Evolutionary conservation across 2,113 vertebrate species (phyloP).

Genomic region (Pseudonaja textilis): DNA sequence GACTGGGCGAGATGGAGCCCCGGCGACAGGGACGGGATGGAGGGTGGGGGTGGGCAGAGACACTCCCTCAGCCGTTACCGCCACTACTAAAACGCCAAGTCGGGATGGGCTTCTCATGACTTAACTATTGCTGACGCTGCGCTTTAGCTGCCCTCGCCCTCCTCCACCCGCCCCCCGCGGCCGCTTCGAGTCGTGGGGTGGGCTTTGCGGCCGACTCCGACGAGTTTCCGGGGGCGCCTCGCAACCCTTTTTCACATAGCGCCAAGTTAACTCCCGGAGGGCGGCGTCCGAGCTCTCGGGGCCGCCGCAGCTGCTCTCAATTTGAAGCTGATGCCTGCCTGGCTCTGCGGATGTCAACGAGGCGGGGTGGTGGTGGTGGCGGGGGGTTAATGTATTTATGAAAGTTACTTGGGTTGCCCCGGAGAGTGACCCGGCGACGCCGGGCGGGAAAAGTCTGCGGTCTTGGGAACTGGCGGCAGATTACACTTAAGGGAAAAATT

Average conservation of each 20-base stretch:
- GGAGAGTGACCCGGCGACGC: background rate
- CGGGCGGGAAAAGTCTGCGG: background rate
- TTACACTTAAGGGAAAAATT: background rate
- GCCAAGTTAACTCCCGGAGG: background rate
- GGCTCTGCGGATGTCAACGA: background rate
- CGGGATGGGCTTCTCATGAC: background rate
- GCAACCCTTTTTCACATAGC: background rate
- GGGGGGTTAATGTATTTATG: no score
- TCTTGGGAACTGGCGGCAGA: background rate
- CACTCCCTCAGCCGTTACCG: background rate
- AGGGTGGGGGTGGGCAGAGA: background rate
- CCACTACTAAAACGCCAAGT: background rate
- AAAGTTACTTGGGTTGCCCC: background rate
- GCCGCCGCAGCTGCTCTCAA: background rate
- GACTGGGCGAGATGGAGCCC: background rate
- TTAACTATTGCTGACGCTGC: background rate
- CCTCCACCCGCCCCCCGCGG: background rate
- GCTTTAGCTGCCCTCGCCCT: background rate
- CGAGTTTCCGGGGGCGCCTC: background rate
- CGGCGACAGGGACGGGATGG: background rate
- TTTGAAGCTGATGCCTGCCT: background rate
- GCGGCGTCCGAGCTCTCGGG: background rate
- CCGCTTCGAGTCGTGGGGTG: background rate
- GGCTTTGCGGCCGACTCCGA: background rate
- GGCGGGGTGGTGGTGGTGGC: background rate